phyloP scores from a whole-genome alignment of 2,113 vertebrate species.

The Neopipo cinnamomea region DNA sequence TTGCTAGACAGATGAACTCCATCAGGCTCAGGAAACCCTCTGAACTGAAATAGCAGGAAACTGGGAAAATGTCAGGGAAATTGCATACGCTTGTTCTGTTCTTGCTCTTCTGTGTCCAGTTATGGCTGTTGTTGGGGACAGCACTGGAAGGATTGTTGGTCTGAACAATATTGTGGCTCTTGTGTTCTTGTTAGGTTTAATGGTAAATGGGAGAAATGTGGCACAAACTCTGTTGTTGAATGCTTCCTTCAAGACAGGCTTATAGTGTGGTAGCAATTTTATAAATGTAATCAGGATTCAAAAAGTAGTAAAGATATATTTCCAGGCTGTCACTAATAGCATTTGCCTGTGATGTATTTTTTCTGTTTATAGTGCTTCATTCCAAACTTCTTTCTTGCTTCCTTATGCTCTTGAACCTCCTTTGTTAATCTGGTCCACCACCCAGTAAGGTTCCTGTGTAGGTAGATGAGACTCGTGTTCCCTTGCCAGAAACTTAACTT shows the following conservation, averaged over 20 bases:
- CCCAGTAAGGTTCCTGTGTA: neutral
- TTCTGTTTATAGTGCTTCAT: neutral
- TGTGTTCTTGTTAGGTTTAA: neutral
- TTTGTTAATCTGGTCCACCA: neutral
- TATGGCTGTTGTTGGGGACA: neutral
- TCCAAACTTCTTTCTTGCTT: neutral
- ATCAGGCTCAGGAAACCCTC: neutral
- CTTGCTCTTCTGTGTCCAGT: neutral
- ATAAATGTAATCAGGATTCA: neutral
- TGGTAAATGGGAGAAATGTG: neutral
- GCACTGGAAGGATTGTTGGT: neutral
- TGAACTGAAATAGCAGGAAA: neutral
- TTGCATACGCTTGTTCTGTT: neutral
- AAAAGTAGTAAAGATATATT: neutral
- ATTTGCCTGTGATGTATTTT: neutral
- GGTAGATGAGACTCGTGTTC: neutral
- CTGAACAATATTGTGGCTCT: fast-evolving
- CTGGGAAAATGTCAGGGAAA: neutral
- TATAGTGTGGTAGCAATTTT: neutral
- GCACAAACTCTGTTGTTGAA: neutral
- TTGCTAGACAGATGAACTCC: neutral
- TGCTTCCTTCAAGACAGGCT: neutral
- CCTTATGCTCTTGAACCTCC: neutral
- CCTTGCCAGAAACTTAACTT: neutral
- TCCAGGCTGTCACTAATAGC: neutral